phyloP scores from a whole-genome alignment of 1,140 invertebrate genomes.

The Brachionus paranguensis region DNA sequence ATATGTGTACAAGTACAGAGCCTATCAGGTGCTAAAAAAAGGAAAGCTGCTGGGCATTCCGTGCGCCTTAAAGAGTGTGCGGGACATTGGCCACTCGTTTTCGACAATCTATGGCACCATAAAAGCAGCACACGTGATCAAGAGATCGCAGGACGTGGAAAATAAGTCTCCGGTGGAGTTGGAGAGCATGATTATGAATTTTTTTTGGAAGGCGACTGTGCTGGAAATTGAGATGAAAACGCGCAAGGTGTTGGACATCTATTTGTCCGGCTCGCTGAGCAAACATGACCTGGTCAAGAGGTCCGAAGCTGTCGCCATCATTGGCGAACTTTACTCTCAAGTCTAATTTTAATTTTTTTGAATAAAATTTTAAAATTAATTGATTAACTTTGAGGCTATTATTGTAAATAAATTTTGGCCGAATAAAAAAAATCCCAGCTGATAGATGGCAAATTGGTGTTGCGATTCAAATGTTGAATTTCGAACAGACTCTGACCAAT shows the following conservation, averaged over 20 bases:
- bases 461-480: too few relatives aligned
- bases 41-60: background rate
- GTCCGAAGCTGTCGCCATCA: background rate
- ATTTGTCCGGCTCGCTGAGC: background rate
- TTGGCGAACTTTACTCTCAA: background rate
- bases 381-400: background rate
- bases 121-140: background rate
- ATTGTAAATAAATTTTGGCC: background rate
- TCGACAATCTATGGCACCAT: constrained; percentile 3
- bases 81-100: background rate
- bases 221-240: constrained; percentile 23
- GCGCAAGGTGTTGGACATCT: constrained; percentile 8
- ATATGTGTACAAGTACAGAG: background rate
- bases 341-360: background rate
- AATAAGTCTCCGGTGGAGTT: background rate
- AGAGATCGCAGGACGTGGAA: background rate
- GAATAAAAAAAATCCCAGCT: background rate
- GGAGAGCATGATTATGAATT: background rate
- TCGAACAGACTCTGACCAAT: too few relatives aligned
- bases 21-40: background rate
- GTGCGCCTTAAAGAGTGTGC: background rate
- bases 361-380: background rate
- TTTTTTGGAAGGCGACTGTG: background rate
- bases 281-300: background rate
- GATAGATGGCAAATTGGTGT: too few relatives aligned